These are phyloP conservation scores for Alectoris magna DNA, from an alignment of 2,797 vertebrate species.

Conservation along the genomic window DNA sequence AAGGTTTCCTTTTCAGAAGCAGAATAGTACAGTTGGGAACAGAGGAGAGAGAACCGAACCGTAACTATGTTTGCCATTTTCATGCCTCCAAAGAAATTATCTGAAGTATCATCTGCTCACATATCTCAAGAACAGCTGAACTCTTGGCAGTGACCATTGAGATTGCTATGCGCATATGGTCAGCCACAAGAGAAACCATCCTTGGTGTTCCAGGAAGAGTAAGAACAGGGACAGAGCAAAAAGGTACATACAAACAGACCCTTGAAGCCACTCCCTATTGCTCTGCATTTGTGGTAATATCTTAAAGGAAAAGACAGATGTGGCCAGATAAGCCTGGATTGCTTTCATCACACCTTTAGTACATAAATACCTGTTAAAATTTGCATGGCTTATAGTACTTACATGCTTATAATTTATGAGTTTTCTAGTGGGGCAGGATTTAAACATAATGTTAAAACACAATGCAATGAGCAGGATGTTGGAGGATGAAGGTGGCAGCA, in stretches of 20 bases:
- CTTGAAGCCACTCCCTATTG: background rate
- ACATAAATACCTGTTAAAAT: background rate
- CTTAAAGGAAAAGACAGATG: background rate
- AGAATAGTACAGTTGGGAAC: background rate
- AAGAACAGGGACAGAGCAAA: background rate
- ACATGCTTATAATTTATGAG: background rate
- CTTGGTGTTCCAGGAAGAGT: background rate
- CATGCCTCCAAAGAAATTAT: background rate
- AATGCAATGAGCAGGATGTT: background rate
- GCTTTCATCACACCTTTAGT: background rate
- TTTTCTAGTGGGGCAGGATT: background rate
- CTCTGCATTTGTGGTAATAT: background rate
- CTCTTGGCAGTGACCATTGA: background rate
- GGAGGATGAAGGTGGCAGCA: background rate
- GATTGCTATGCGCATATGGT: background rate
- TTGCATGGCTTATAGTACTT: background rate
- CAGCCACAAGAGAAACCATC: background rate
- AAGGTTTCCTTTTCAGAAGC: background rate
- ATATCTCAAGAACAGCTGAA: background rate
- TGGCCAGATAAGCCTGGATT: background rate
- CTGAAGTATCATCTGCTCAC: background rate
- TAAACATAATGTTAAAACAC: background rate
- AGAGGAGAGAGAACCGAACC: background rate
- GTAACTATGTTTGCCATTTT: background rate
- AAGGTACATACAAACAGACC: rapidly evolving